Evolutionary conservation across 2,797 vertebrate genomes (phyloP).

Genomic region (Xyrichtys novacula): DNA sequence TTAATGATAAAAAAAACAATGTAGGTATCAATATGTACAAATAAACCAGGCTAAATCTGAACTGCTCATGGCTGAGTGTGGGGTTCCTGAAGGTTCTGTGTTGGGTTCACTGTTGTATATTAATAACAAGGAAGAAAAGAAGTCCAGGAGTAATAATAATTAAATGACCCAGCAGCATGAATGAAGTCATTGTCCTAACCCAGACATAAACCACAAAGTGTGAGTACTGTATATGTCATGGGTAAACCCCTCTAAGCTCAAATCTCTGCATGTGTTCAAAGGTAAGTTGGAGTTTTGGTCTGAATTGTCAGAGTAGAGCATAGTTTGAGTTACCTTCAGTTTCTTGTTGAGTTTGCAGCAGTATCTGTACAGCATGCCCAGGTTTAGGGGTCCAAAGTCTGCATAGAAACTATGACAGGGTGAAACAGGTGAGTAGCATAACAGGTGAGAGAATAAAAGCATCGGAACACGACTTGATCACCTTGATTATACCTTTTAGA

Average conservation of each 20-base stretch:
- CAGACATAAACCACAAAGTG: too few relatives aligned
- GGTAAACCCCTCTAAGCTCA: neutral
- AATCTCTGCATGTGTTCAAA: neutral
- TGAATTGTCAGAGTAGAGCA: neutral
- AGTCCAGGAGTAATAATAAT: neutral
- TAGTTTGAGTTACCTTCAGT: conserved; percentile 87
- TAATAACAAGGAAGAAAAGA: neutral
- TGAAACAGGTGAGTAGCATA: conserved; percentile 28
- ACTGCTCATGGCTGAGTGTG: too few relatives aligned
- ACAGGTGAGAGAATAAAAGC: too few relatives aligned
- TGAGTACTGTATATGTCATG: too few relatives aligned
- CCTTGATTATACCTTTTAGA: too few relatives aligned
- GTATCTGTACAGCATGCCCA: conserved; percentile 93
- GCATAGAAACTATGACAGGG: conserved; percentile 90
- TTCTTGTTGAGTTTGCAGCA: conserved; percentile 96
- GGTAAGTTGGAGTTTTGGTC: neutral
- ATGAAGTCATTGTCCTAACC: neutral
- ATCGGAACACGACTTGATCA: too few relatives aligned
- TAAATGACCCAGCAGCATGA: neutral
- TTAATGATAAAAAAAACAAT: too few relatives aligned
- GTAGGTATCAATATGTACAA: too few relatives aligned
- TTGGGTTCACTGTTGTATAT: too few relatives aligned
- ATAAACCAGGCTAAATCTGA: too few relatives aligned
- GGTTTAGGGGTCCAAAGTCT: conserved; percentile 95
- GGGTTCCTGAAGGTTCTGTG: too few relatives aligned